These are phyloP conservation scores for Hemiprocne comata DNA, from an alignment of 2,113 vertebrate species.

Conservation along the genomic window DNA sequence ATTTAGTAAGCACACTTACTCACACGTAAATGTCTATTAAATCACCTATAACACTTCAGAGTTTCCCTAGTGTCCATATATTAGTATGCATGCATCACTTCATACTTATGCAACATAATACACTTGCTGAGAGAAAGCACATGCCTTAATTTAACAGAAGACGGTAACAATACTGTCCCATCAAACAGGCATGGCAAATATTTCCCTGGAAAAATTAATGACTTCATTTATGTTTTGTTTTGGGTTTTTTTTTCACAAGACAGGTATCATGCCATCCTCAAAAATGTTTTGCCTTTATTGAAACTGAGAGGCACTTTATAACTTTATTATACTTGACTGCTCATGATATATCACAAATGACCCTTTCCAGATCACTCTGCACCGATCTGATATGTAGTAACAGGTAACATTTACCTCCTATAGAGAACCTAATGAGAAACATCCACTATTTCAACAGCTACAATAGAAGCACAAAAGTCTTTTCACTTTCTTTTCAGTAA, in stretches of 20 bases:
- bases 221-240: background rate
- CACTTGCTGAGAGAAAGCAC: background rate
- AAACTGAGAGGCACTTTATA: background rate
- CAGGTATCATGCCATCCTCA: background rate
- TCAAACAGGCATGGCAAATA: background rate
- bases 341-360: background rate
- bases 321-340: background rate
- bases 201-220: background rate
- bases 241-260: background rate
- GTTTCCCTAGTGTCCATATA: background rate
- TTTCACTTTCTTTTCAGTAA: background rate
- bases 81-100: background rate
- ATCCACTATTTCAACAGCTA: background rate
- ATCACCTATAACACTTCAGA: background rate
- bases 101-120: background rate
- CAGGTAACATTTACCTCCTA: background rate
- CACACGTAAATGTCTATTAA: background rate
- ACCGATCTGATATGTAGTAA: background rate
- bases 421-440: background rate
- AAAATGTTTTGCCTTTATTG: background rate
- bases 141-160: background rate
- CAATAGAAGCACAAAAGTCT: background rate
- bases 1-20: background rate
- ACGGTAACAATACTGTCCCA: background rate
- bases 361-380: background rate